Percentiles rank a stretch among this genome's conserved stretches.
These are phyloP conservation scores for Nymphalis urticae DNA, from an alignment of 2,888 invertebrate species.

Conservation along the genomic window DNA sequence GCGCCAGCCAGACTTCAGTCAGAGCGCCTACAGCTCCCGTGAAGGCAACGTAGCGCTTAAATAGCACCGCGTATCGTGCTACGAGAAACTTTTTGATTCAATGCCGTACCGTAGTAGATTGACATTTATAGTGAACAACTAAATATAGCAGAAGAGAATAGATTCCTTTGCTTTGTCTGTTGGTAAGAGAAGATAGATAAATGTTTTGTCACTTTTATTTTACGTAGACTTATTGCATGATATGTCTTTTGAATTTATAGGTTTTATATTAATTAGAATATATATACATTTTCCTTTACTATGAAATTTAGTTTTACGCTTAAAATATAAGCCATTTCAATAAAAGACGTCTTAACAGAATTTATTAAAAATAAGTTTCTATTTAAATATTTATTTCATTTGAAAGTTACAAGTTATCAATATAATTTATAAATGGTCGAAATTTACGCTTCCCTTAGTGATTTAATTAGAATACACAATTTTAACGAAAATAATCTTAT, in stretches of 20 bases:
- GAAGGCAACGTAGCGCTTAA: constrained; percentile 51
- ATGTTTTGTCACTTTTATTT: constrained; percentile 14
- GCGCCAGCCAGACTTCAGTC: constrained; percentile 54
- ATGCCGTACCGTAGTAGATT: constrained; percentile 36
- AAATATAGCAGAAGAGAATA: constrained; percentile 28
- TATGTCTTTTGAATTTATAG: neutral
- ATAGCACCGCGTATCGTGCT: constrained; percentile 44
- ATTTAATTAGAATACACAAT: no score
- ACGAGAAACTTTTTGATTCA: constrained; percentile 54
- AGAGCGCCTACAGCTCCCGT: constrained; percentile 63
- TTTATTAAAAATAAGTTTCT: no score
- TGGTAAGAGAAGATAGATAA: constrained; percentile 34
- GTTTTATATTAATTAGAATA: no score
- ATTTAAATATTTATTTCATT: no score
- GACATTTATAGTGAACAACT: constrained; percentile 26
- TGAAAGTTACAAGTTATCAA: no score
- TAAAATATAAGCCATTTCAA: no score
- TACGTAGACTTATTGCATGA: neutral
- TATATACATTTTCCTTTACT: no score
- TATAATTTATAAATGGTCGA: no score
- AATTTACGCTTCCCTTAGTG: no score
- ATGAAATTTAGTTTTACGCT: no score
- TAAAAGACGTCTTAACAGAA: no score
- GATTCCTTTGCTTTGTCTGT: constrained; percentile 32
- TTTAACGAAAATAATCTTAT: no score